Percentiles rank a stretch among this genome's conserved stretches.
These are phyloP conservation scores for Dendrocincla fuliginosa DNA, from an alignment of 2,797 vertebrate genomes.

Conservation along the genomic window DNA sequence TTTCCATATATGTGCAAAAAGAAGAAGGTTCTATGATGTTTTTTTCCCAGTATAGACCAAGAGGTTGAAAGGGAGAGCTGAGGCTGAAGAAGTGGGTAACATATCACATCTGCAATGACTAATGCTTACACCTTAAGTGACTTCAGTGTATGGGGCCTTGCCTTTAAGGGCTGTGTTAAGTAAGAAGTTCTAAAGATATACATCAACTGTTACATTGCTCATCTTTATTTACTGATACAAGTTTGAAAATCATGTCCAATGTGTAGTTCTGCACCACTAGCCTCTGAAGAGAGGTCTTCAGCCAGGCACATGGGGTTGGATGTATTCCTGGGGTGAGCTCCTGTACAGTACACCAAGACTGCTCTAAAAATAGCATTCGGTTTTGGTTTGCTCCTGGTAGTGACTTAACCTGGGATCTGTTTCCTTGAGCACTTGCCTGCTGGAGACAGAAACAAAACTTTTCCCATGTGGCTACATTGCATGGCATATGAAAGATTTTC, in stretches of 20 bases:
- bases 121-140: background rate
- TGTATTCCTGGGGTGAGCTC: background rate
- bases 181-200: background rate
- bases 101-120: background rate
- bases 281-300: background rate
- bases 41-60: background rate
- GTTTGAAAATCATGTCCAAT: background rate
- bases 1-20: background rate
- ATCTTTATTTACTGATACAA: background rate
- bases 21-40: background rate
- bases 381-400: background rate
- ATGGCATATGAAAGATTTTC: conserved; percentile 2
- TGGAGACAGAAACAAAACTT: background rate
- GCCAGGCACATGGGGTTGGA: background rate
- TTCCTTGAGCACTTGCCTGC: background rate
- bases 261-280: background rate
- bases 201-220: background rate
- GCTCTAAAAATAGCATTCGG: background rate
- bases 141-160: background rate
- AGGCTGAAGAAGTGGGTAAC: background rate
- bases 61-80: background rate
- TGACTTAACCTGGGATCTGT: rapidly evolving
- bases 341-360: background rate
- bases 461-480: background rate
- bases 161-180: background rate